Base-by-base conservation (phyloP, 2,797 vertebrate species). In the Macrochelys suwanniensis region DNA sequence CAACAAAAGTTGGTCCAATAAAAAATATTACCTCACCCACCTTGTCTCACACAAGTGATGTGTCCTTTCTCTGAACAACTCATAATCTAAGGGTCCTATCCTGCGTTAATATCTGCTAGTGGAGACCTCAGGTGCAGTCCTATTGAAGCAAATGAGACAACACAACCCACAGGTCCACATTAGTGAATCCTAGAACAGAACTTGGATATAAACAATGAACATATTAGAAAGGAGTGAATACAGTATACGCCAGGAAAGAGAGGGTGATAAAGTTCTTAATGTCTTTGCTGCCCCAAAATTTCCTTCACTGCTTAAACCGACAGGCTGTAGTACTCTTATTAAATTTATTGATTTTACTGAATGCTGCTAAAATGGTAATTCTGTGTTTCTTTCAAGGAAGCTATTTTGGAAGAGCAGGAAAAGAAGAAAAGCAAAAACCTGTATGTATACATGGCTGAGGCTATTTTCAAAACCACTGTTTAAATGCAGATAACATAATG, bases 341-440 rank as follows among this genome's bases (percentile, higher is more conserved):
- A 91, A 54, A 21, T 74, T 45, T 19, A 4, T 92, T 87, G 19
- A 37, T 85, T 90, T 85, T 61, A 3, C 49, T 84, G 80, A 92
- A 84, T 11, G 0, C 76, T 92, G 89, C 80, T 93, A 65, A 92
- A 89, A 96, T 87, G 26, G 11, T 94, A 88, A 97, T 45, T 45
- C 49, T 95, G 84, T 96, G 82, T 98, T 96, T 97, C 95, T 96
- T 97, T 97, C 88, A 97, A 99, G 99, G 99, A 99, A 97, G 99
- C 99, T 15, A 99, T 99, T 92, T 88, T 99, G 68, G 99, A 99
- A 96, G 99, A 99, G 86, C 99, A 99, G 92, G 99, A 99, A 89
- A 99, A 99, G 98, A 99, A 99, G 98, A 99, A 99, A 97, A 99
- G 98, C 76, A 99, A 99, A 94, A 99, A 99, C 95, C 95, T 99